Evolutionary conservation across 2,113 vertebrate species (phyloP), one percentile per base, ranked within the genome.

Genomic region (Colius striatus): DNA sequence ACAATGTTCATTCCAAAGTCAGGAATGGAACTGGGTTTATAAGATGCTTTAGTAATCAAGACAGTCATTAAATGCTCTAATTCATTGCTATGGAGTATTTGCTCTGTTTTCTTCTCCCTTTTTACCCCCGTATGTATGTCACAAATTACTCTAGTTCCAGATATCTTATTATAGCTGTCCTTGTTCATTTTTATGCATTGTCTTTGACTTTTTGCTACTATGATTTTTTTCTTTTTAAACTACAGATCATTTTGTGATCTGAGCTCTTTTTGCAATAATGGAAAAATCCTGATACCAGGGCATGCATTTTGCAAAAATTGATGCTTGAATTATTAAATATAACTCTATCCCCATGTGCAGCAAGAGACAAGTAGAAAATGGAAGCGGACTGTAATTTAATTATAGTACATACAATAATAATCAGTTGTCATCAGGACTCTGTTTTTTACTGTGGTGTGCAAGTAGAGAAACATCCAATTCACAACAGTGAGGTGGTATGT

Each of bases 351-450:
- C 71, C 82, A 60, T 0, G 2, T 55, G 55, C 43, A 71, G 57
- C 54, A 43, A 86, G 30, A 89, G 67, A 55, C 23, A 74, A 91
- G 75, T 20, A 92, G 91, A 95, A 94, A 95, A 92, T 92, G 75
- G 79, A 95, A 95, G 43, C 36, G 77, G 72, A 53, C 85, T 93
- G 36, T 96, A 80, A 88, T 93, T 92, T 83, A 95, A 92, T 90
- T 90, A 95, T 29, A 80, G 43, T 71, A 81, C 92, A 74, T 93
- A 96, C 79, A 92, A 74, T 88, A 96, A 88, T 90, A 93, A 96
- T 86, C 91, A 77, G 48, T 92, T 86, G 57, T 78, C 67, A 91
- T 93, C 84, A 95, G 19, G 62, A 82, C 55, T n/a, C 48, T 34
- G 21, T 50, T 86, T 91, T 94, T 93, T 43, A 51, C 34, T 26